Percentiles rank a stretch among this genome's conserved stretches.
Evolutionary conservation across 1,140 invertebrate species (phyloP).

Genomic region (Thaumetopoea pityocampa): DNA sequence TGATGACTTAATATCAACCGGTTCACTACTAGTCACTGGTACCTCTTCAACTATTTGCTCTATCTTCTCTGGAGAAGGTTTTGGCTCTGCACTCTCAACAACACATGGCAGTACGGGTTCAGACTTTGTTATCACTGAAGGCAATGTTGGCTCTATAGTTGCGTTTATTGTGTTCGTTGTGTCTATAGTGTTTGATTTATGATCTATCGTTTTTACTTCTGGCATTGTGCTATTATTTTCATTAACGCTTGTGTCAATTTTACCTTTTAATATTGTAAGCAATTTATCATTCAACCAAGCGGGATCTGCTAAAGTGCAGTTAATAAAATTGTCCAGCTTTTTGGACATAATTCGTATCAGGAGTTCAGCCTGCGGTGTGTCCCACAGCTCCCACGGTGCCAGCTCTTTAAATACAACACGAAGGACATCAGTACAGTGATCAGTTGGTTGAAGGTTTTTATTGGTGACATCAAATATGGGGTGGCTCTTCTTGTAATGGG

Average conservation of each 20-base stretch:
- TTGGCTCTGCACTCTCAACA: conserved; percentile 4
- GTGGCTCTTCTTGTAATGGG: conserved; percentile 56
- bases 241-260: conserved; percentile 19
- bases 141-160: conserved; percentile 12
- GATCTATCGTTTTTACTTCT: conserved; percentile 12
- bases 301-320: conserved; percentile 68
- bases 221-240: conserved; percentile 17
- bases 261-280: conserved; percentile 31
- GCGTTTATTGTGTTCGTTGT: conserved; percentile 11
- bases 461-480: conserved; percentile 52
- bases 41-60: conserved; percentile 35
- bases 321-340: conserved; percentile 72
- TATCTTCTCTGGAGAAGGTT: conserved; percentile 21
- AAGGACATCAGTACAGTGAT: conserved; percentile 78
- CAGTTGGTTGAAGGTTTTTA: conserved; percentile 57
- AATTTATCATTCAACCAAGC: conserved; percentile 76
- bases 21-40: conserved; percentile 26
- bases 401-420: conserved; percentile 78
- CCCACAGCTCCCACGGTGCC: conserved; percentile 80
- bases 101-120: neutral
- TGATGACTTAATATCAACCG: conserved; percentile 48
- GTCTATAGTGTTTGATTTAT: too few relatives aligned
- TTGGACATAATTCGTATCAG: conserved; percentile 79
- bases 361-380: conserved; percentile 79
- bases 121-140: neutral